Conservation (phyloP, 1,140 invertebrate genomes). For the Heliconius congener region DNA sequence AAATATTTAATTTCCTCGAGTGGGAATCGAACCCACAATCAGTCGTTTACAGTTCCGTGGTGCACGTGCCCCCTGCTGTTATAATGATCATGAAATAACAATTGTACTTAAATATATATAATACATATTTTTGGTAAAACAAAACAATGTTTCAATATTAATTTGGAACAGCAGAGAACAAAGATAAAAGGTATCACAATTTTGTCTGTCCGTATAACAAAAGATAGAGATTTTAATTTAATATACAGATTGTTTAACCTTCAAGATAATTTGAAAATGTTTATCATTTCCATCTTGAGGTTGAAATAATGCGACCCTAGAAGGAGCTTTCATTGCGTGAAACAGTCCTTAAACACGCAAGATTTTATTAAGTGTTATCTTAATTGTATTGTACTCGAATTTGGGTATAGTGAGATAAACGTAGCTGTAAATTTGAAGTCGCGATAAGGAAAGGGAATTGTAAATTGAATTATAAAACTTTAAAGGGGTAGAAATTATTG, state of each 20-base stretch:
- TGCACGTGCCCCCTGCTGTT: not conserved
- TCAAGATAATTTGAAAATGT: constrained; percentile 39
- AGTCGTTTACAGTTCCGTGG: too few species aligned
- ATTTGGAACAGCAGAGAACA: not conserved
- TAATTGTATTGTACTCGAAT: constrained; percentile 52
- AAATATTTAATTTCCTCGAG: too few species aligned
- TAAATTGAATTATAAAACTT: constrained; percentile 19
- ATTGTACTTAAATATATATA: not conserved
- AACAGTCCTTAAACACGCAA: constrained; percentile 56
- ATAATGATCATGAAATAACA: not conserved
- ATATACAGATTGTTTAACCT: constrained; percentile 33
- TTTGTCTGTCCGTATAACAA: constrained; percentile 1
- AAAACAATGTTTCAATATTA: not conserved
- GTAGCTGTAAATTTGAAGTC: constrained; percentile 35
- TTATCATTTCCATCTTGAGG: constrained; percentile 39
- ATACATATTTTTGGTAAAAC: too few species aligned
- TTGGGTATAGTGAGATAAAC: constrained; percentile 25
- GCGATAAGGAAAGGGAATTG: constrained; percentile 33
- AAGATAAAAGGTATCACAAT: not conserved
- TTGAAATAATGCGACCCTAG: constrained; percentile 40
- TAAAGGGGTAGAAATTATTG: not conserved
- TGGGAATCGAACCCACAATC: too few species aligned
- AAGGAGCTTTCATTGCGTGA: constrained; percentile 48
- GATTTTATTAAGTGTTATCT: constrained; percentile 56
- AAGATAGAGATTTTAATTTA: constrained; percentile 17